phyloP scores from a whole-genome alignment of 1,140 invertebrate species.

The Drosophila ananassae region DNA sequence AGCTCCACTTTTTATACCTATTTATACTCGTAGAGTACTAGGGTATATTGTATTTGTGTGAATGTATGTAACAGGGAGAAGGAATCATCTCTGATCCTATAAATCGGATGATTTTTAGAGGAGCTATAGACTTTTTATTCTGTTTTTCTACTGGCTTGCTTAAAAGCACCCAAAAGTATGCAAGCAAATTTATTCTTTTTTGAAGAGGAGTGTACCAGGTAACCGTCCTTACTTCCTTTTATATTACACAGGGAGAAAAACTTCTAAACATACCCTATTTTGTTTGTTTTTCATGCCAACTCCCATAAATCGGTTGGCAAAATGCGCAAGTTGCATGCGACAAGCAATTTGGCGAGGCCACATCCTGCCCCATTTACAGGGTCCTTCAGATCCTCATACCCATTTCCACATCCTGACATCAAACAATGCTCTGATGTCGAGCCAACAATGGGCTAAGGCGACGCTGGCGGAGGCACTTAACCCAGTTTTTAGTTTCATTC shows the following conservation, averaged over 20 bases:
- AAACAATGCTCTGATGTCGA: constrained; percentile 37
- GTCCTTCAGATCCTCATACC: constrained; percentile 17
- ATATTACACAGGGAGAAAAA: background rate
- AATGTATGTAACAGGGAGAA: too few relatives aligned
- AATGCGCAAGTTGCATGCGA: constrained; percentile 71
- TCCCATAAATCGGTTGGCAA: constrained; percentile 28
- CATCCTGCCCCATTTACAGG: constrained; percentile 53
- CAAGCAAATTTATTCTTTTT: too few relatives aligned
- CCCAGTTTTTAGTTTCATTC: constrained; percentile 65
- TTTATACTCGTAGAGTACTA: constrained; percentile 2
- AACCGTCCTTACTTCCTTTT: background rate
- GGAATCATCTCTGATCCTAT: too few relatives aligned
- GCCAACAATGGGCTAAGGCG: constrained; percentile 20
- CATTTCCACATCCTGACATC: constrained; percentile 30
- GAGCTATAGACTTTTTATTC: too few relatives aligned
- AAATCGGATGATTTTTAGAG: too few relatives aligned
- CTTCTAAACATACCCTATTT: too few relatives aligned
- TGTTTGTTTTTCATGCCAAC: background rate
- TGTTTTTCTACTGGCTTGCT: too few relatives aligned
- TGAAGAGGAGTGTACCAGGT: background rate
- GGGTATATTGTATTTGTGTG: background rate
- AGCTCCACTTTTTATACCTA: constrained; percentile 21
- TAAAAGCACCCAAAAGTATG: too few relatives aligned
- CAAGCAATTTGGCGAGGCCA: constrained; percentile 50
- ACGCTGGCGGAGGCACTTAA: constrained; percentile 63